Conservation (phyloP, 2,113 vertebrate species). For the Nothoprocta pentlandii region DNA sequence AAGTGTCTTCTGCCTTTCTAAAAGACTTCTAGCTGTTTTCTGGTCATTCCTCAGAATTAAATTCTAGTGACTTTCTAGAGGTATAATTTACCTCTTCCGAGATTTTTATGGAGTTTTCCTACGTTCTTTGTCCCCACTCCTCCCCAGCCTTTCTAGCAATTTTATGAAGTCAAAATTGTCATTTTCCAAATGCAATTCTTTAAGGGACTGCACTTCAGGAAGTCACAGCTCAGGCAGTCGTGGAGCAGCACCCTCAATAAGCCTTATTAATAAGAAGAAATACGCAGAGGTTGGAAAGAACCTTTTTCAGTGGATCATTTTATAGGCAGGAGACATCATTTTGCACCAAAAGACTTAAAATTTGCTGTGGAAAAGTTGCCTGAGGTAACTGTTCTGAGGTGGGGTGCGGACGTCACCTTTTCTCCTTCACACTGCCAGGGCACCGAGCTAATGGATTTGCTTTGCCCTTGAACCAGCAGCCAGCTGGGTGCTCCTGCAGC, state of each 20-base stretch:
- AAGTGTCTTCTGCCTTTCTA: neutral
- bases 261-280: neutral
- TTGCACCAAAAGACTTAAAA: neutral
- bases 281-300: accelerated
- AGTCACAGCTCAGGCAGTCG: neutral
- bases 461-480: neutral
- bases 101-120: neutral
- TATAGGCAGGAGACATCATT: neutral
- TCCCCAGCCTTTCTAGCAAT: neutral
- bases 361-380: accelerated
- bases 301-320: accelerated
- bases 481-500: neutral
- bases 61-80: neutral
- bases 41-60: neutral
- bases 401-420: neutral
- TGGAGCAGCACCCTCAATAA: neutral
- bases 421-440: neutral
- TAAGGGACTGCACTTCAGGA: neutral
- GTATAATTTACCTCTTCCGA: neutral
- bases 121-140: neutral
- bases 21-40: neutral
- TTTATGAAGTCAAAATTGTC: neutral
- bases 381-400: neutral
- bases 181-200: neutral
- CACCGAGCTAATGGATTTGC: neutral